A percentile compares a stretch with the other conserved stretches of the same genome.
Evolutionary conservation across 2,888 invertebrate species (phyloP).

Genomic region (Troides helena): DNA sequence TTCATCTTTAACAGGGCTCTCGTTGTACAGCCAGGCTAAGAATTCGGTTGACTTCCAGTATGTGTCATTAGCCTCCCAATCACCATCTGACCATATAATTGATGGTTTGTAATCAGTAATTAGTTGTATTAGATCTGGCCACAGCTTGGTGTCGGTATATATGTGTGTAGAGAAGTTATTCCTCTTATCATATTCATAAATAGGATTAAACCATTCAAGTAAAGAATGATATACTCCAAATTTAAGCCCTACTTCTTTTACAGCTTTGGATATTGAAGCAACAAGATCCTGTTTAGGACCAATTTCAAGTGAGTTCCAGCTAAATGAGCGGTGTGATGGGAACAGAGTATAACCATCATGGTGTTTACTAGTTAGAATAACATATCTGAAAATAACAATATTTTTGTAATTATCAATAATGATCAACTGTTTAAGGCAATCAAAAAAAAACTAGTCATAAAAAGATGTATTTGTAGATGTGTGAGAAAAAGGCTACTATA

Average conservation of each 20-base stretch:
- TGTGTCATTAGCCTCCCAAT: slow-evolving; percentile 91
- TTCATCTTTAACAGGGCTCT: slow-evolving; percentile 92
- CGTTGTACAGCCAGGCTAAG: slow-evolving; percentile 94
- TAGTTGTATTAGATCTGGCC: slow-evolving; percentile 90
- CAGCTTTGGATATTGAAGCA: slow-evolving; percentile 86
- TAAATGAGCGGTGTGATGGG: slow-evolving; percentile 90
- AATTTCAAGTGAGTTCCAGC: slow-evolving; percentile 90
- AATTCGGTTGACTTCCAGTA: slow-evolving; percentile 94
- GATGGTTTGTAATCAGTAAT: slow-evolving; percentile 85
- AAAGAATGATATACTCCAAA: slow-evolving; percentile 93
- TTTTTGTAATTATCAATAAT: neutral
- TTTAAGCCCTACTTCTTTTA: slow-evolving; percentile 82
- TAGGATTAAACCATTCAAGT: slow-evolving; percentile 93
- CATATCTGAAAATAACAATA: slow-evolving; percentile 76
- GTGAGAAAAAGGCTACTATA: no score
- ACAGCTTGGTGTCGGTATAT: slow-evolving; percentile 85
- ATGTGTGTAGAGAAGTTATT: slow-evolving; percentile 81
- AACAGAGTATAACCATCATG: slow-evolving; percentile 93
- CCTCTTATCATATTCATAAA: slow-evolving; percentile 86
- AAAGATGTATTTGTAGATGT: neutral
- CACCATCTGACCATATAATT: slow-evolving; percentile 96
- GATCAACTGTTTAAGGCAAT: neutral
- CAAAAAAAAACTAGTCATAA: neutral
- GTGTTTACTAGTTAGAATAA: slow-evolving; percentile 92
- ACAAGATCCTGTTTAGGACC: slow-evolving; percentile 89